phyloP scores from a whole-genome alignment of 2,888 invertebrate genomes.

The Cephus sareptanus region DNA sequence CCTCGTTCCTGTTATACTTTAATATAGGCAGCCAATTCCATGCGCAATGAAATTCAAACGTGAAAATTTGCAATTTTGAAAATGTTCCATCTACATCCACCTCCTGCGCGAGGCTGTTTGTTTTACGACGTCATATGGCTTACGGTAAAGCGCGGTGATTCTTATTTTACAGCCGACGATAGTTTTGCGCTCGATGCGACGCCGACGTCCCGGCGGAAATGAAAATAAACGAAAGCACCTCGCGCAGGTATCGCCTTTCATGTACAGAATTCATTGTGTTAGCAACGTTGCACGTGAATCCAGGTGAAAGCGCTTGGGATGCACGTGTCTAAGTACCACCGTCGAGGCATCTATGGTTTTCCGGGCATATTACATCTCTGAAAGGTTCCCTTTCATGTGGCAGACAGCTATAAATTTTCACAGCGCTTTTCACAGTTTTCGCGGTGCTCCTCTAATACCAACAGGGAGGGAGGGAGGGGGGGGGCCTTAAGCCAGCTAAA shows the following conservation, averaged over 20 bases:
- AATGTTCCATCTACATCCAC: background rate
- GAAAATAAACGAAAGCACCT: slow-evolving; percentile 1
- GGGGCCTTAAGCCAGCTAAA: slow-evolving; percentile 30
- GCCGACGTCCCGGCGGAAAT: background rate
- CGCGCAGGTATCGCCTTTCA: background rate
- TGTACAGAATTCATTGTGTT: background rate
- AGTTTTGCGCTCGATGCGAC: background rate
- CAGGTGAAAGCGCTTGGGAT: slow-evolving; percentile 16
- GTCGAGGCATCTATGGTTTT: slow-evolving; percentile 23
- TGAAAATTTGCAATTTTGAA: background rate
- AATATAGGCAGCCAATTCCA: background rate
- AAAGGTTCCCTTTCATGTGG: slow-evolving; percentile 20
- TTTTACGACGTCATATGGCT: background rate
- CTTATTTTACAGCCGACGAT: background rate
- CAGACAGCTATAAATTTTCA: slow-evolving; percentile 36
- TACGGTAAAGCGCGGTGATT: background rate
- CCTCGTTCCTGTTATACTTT: background rate
- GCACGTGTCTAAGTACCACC: slow-evolving; percentile 24
- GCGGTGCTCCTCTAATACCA: background rate
- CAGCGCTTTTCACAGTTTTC: slow-evolving; percentile 37
- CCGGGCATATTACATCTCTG: slow-evolving; percentile 6
- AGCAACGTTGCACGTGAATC: slow-evolving; percentile 23
- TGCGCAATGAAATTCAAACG: background rate
- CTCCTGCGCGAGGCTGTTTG: background rate
- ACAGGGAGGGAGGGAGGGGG: background rate